phyloP scores from a whole-genome alignment of 2,113 vertebrate species.

The Osmerus mordax region DNA sequence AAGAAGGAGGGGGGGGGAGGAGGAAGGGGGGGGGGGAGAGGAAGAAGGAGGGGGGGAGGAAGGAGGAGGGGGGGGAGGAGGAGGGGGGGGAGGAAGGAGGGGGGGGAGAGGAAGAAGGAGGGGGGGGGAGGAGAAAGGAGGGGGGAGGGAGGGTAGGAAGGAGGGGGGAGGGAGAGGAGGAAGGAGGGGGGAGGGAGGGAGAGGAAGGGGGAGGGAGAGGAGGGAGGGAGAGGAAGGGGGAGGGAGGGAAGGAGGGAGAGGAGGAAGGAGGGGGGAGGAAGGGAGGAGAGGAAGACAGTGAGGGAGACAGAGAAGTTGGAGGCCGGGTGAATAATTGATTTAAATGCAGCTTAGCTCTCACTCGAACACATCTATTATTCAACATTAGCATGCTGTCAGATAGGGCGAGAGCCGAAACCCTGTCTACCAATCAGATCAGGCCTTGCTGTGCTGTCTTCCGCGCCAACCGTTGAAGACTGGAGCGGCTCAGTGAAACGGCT shows the following conservation, averaged over 20 bases:
- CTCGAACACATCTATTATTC: slow-evolving; percentile 36
- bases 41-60: neutral
- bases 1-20: neutral
- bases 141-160: neutral
- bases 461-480: slow-evolving; percentile 8
- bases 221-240: neutral
- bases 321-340: slow-evolving; percentile 37
- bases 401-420: slow-evolving; percentile 13
- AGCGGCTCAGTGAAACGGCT: slow-evolving; percentile 1
- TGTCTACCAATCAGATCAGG: slow-evolving; percentile 10
- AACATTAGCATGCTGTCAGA: slow-evolving; percentile 34
- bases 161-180: neutral
- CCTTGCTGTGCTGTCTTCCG: slow-evolving; percentile 1
- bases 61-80: neutral
- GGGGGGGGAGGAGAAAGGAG: neutral
- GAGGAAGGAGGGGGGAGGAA: neutral
- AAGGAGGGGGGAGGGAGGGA: neutral
- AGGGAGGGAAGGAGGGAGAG: neutral
- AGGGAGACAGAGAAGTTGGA: neutral
- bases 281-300: neutral
- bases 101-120: neutral
- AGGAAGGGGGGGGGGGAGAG: neutral
- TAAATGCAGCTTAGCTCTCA: slow-evolving; percentile 26
- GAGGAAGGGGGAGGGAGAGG: neutral
- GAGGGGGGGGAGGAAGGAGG: neutral